These are phyloP conservation scores for Stenotaenia linearis DNA, from an alignment of 2,888 invertebrate species.

Conservation along the genomic window DNA sequence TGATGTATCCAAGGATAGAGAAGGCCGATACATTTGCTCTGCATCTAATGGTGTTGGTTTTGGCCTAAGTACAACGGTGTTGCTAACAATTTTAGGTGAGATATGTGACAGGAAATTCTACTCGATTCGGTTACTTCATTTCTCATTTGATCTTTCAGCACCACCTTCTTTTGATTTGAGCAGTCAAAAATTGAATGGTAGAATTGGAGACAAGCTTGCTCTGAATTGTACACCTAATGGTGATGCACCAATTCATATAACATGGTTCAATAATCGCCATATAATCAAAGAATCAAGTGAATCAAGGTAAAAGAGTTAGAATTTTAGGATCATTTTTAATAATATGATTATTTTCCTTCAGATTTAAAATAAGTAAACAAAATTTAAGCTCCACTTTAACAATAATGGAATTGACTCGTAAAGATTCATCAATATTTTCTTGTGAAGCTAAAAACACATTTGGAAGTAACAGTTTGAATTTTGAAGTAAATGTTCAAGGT, in stretches of 20 bases:
- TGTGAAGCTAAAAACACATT: neutral
- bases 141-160: neutral
- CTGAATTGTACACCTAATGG: neutral
- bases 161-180: neutral
- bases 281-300: neutral
- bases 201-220: neutral
- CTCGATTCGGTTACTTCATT: neutral
- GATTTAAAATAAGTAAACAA: neutral
- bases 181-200: neutral
- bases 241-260: neutral
- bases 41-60: slow-evolving; percentile 27
- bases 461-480: neutral
- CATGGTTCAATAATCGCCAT: neutral
- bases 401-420: neutral
- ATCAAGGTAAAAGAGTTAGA: neutral
- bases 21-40: neutral
- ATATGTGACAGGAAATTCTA: neutral
- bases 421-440: neutral
- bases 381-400: neutral
- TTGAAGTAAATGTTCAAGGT: neutral
- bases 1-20: neutral
- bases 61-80: neutral
- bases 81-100: neutral
- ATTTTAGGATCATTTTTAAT: neutral
- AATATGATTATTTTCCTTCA: neutral